These are phyloP conservation scores for Scaeva pyrastri DNA, from an alignment of 2,888 invertebrate genomes.

Conservation along the genomic window DNA sequence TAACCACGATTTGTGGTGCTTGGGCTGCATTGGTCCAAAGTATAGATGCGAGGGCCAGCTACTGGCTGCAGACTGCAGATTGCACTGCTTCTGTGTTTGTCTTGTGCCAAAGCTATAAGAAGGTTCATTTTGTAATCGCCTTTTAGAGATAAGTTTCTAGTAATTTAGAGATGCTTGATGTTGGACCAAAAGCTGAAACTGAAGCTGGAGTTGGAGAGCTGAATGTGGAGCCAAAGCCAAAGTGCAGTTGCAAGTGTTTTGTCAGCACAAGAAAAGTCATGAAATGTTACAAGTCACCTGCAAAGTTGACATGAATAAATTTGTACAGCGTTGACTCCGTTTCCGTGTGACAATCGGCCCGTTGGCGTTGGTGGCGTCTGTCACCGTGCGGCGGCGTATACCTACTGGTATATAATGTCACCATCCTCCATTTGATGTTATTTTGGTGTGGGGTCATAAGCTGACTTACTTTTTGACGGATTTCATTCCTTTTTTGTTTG, in stretches of 20 bases:
- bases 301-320: constrained; percentile 71
- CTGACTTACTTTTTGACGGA: constrained; percentile 26
- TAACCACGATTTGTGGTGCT: constrained; percentile 71
- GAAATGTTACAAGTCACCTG: constrained; percentile 75
- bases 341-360: constrained; percentile 59
- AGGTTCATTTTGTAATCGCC: constrained; percentile 64
- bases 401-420: no score
- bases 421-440: no score
- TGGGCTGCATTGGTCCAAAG: not conserved
- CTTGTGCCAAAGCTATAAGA: constrained; percentile 6
- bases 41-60: constrained; percentile 18
- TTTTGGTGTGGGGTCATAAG: not conserved
- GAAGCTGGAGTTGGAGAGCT: no score
- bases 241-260: constrained; percentile 75
- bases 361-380: not conserved
- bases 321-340: constrained; percentile 57
- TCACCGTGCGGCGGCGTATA: not conserved
- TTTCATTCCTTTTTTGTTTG: constrained; percentile 8
- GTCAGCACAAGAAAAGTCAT: constrained; percentile 64
- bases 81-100: not conserved
- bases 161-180: constrained; percentile 64
- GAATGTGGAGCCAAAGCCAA: constrained; percentile 5
- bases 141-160: constrained; percentile 49
- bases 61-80: no score
- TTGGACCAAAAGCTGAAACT: not conserved